These are phyloP conservation scores for Drosophila bifasciata DNA, from an alignment of 1,140 invertebrate species.

Conservation along the genomic window DNA sequence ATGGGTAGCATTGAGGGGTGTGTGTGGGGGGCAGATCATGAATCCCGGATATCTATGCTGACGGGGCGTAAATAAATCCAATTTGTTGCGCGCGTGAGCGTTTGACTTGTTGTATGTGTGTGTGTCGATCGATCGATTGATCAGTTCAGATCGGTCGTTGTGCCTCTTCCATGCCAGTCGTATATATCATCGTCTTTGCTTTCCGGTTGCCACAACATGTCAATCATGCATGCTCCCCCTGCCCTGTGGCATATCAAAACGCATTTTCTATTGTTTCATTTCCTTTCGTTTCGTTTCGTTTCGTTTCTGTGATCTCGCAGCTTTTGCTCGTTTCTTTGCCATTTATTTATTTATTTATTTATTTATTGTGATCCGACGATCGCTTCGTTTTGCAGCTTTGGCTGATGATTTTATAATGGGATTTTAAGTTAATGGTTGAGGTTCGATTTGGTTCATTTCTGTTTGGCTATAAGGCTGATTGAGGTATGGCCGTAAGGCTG, in stretches of 20 bases:
- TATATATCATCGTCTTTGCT: slow-evolving; percentile 48
- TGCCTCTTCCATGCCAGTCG: slow-evolving; percentile 11
- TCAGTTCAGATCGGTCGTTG: slow-evolving; percentile 29
- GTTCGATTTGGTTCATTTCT: not conserved
- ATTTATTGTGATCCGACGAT: slow-evolving; percentile 53
- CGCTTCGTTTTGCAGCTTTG: slow-evolving; percentile 61
- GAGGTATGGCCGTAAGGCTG: too few species aligned
- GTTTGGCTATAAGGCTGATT: slow-evolving; percentile 23
- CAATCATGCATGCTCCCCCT: slow-evolving; percentile 45
- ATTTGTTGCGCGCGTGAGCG: slow-evolving; percentile 73
- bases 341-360: slow-evolving; percentile 53
- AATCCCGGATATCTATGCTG: too few species aligned
- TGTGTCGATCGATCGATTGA: not conserved
- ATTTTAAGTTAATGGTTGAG: slow-evolving; percentile 19
- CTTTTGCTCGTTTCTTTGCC: slow-evolving; percentile 10
- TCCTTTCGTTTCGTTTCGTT: slow-evolving; percentile 20
- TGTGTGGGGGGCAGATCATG: slow-evolving; percentile 3
- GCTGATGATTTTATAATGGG: slow-evolving; percentile 64
- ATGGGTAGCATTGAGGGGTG: not conserved
- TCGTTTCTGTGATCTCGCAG: slow-evolving; percentile 6
- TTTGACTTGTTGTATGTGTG: slow-evolving; percentile 41
- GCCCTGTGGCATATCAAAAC: slow-evolving; percentile 39
- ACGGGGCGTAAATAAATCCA: slow-evolving; percentile 71
- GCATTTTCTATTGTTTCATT: slow-evolving; percentile 51
- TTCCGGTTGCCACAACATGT: slow-evolving; percentile 70